Evolutionary conservation across 2,113 vertebrate genomes (phyloP), one percentile per base, ranked within the genome.

Genomic region (Mus spicilegus): DNA sequence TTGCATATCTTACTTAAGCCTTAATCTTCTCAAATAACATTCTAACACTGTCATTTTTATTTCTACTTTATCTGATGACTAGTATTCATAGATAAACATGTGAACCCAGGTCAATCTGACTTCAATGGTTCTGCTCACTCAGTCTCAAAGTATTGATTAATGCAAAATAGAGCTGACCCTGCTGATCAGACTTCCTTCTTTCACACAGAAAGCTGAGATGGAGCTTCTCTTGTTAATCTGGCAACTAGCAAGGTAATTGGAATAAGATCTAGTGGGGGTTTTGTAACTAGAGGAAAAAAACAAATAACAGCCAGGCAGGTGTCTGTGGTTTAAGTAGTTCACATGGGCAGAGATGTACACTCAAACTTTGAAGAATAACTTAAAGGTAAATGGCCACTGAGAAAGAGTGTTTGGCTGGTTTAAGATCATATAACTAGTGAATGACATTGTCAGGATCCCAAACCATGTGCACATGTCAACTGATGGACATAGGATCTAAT

Each of bases 51-150:
- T 80, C 82, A 72, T 11, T 85, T 85, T 63, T 86, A 42, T 72
- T 54, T 33, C 86, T 89, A 42, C 65, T 58, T 82, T 77, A 39
- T 69, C 72, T 61, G 11, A 61, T 89, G 77, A 89, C 77, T 89
- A 72, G 54, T 81, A 80, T n/a, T 92, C n/a, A 30, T 46, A 93
- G 81, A 42, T 94, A 67, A 94, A 42, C 65, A 72, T 19, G n/a
- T 11, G 14, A 86, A 73, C 65, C 49, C 56, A 61, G 65, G 36
- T 19, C 24, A 69, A 76, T 39, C 7, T 65, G 63, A 73, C 26
- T 58, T 56, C 9, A 67, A 28, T 33, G 65, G 30, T 20, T 84
- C 75, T 9, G 36, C 61, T 89, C 73, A 77, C 46, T 91, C 36
- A 56, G 19, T 84, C 77, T 72, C 69, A 7, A 39, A 56, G 30